Percentiles rank a stretch among this genome's conserved stretches.
Conservation (phyloP, 2,797 vertebrate species). For the Acipenser ruthenus region DNA sequence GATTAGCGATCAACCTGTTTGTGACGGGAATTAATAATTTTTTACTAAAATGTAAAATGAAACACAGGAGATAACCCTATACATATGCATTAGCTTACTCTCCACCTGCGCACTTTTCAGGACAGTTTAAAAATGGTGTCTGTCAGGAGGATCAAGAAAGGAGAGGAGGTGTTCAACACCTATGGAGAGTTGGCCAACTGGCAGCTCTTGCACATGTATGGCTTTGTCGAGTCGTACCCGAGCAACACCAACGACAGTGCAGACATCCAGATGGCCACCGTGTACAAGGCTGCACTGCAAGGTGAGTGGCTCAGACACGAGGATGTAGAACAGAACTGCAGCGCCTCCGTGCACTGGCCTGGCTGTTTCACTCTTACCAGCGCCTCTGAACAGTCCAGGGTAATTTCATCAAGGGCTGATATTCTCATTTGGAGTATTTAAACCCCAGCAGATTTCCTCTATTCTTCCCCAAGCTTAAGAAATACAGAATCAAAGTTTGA, state of each 20-base stretch:
- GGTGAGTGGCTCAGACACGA: constrained; percentile 46
- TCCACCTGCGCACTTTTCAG: constrained; percentile 39
- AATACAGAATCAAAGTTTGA: no score
- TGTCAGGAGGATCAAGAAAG: constrained; percentile 56
- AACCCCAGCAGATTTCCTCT: no score
- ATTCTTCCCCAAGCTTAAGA: no score
- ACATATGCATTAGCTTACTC: no score
- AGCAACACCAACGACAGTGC: constrained; percentile 77
- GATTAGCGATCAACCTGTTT: no score
- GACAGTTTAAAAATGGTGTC: constrained; percentile 80
- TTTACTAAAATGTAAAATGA: neutral
- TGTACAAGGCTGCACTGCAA: constrained; percentile 59
- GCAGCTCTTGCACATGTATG: constrained; percentile 96
- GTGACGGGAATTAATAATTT: no score
- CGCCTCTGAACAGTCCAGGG: no score
- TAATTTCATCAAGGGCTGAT: no score
- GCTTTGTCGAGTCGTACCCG: constrained; percentile 74
- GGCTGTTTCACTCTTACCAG: no score
- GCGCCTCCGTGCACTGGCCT: no score
- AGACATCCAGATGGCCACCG: constrained; percentile 68
- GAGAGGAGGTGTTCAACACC: constrained; percentile 88
- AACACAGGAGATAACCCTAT: neutral
- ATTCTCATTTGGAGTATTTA: no score
- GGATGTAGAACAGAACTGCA: no score
- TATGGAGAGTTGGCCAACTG: constrained; percentile 92